Base-by-base conservation (phyloP, 2,797 vertebrate species). In the Sparus aurata region DNA sequence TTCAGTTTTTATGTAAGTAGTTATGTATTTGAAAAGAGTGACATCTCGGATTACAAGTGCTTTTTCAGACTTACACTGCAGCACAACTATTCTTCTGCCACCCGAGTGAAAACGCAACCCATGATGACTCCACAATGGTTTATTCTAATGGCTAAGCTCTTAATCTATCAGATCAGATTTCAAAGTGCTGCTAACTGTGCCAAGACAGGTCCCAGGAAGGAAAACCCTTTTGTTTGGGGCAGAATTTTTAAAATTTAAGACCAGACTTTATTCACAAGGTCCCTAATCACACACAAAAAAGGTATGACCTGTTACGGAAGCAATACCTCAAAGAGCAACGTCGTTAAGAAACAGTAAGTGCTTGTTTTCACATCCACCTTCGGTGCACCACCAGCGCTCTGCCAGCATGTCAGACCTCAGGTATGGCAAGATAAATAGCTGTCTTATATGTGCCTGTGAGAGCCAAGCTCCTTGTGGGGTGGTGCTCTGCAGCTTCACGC, bases 401-500 rank as follows among this genome's bases (percentile, higher is more conserved):
- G 87, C 83, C 79, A 88, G 84, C 89, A 84, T 85, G 91, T 94
- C 86, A 92, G 90, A 87, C 79, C 89, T 92, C 92, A 94, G 94
- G 91, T 94, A 93, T 80, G 90, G 87, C 79, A 88, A 84, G 90
- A 90, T 88, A 93, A 93, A 94, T 93, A 82, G 88, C 82, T 60
- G 90, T 92, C 80, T 93, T 89, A 88, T 90, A 87, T 90, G 79
- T 77, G 89, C 81, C 84, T 90, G 91, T 87, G 90, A 90, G 93
- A 92, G 91, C 86, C 74, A 41, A 80, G 90, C 89, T 89, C 85
- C 91, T 89, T 91, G 93, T 92, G 92, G 93, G 93, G 93, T 90
- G 94, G 92, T 91, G 94, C 92, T 93, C 93, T 88, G 34, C 88
- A 89, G 90, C 77, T 85, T 92, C 93, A 95, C 85, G 95, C 95